Evolutionary conservation across 2,888 invertebrate genomes (phyloP).

Genomic region (Subacronicta megacephala): DNA sequence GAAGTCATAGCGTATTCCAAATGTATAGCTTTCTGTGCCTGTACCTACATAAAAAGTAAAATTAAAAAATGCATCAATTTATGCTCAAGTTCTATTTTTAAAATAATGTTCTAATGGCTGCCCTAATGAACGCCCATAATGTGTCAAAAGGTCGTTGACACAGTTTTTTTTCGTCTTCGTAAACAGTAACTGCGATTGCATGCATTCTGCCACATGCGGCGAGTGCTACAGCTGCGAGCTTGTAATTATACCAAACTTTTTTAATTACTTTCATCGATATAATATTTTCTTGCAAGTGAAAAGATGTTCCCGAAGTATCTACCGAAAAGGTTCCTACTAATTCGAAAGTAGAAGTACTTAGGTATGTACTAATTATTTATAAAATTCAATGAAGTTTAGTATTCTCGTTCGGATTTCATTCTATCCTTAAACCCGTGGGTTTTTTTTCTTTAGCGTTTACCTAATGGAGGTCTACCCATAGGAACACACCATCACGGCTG

Average conservation of each 20-base stretch:
- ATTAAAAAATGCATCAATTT: slow-evolving; percentile 11
- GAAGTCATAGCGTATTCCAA: too few species aligned
- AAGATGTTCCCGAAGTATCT: too few species aligned
- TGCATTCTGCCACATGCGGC: slow-evolving; percentile 72
- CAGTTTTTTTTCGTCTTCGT: slow-evolving; percentile 54
- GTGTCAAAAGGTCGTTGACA: slow-evolving; percentile 59
- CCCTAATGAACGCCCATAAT: slow-evolving; percentile 43
- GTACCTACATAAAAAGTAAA: background rate
- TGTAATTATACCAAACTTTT: slow-evolving; percentile 26
- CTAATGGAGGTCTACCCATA: too few species aligned
- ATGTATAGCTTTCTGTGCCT: too few species aligned
- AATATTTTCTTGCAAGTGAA: slow-evolving; percentile 5
- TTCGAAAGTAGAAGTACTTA: too few species aligned
- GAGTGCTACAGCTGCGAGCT: slow-evolving; percentile 41
- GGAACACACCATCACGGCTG: too few species aligned
- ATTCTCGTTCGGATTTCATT: too few species aligned
- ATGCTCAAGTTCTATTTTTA: slow-evolving; percentile 22
- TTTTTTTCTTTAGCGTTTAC: too few species aligned
- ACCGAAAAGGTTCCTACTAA: too few species aligned
- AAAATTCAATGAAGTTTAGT: too few species aligned
- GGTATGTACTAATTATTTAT: too few species aligned
- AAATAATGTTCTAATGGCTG: slow-evolving; percentile 29
- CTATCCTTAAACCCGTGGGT: too few species aligned
- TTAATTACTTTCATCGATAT: slow-evolving; percentile 7
- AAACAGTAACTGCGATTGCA: slow-evolving; percentile 69